Evolutionary conservation across 2,888 invertebrate species (phyloP).

Genomic region (Lymantria dispar): DNA sequence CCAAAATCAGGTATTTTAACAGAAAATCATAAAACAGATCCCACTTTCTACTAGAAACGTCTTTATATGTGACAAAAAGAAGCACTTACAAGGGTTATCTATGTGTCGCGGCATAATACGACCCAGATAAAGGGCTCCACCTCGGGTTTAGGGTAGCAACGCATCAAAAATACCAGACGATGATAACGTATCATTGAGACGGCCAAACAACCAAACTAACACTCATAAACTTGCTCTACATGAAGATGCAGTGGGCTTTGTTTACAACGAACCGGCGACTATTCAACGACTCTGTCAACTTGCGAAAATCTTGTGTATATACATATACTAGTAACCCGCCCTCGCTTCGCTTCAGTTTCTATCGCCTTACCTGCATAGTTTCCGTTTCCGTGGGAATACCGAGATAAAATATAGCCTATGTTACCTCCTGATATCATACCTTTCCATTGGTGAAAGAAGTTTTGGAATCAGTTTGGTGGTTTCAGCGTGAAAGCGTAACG

Average conservation of each 20-base stretch:
- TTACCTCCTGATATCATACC: too few species aligned
- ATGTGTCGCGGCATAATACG: slow-evolving; percentile 35
- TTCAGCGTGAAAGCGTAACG: too few species aligned
- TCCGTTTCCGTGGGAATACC: too few species aligned
- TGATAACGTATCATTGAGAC: slow-evolving; percentile 67
- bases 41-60: slow-evolving; percentile 15
- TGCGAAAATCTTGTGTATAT: background rate
- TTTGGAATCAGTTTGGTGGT: too few species aligned
- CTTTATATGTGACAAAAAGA: slow-evolving; percentile 31
- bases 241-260: slow-evolving; percentile 46
- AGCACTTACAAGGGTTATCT: slow-evolving; percentile 35
- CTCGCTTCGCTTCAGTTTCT: too few species aligned
- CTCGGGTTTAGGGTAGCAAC: slow-evolving; percentile 36
- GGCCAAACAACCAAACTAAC: slow-evolving; percentile 60
- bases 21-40: slow-evolving; percentile 25
- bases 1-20: slow-evolving; percentile 18
- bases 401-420: too few species aligned
- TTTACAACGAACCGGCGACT: slow-evolving; percentile 40
- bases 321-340: too few species aligned
- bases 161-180: slow-evolving; percentile 45
- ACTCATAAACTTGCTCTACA: slow-evolving; percentile 66
- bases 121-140: slow-evolving; percentile 45
- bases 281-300: background rate
- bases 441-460: too few species aligned
- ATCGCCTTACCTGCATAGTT: too few species aligned